Conservation (phyloP, 2,113 vertebrate species). For the Ia io region DNA sequence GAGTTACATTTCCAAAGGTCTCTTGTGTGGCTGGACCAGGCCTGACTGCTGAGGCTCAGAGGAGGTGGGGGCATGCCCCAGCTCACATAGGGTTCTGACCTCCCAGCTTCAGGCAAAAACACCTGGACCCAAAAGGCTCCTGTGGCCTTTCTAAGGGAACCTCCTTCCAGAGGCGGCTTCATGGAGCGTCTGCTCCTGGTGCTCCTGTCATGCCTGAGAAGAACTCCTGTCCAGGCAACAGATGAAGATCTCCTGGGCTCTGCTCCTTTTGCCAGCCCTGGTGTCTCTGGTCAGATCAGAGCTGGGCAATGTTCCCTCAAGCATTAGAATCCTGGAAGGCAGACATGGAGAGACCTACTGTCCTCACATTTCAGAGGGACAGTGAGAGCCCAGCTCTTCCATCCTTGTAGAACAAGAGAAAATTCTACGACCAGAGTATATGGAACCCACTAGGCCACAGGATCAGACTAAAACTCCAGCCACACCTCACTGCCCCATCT, state of each 20-base stretch:
- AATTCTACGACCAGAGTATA: fast-evolving
- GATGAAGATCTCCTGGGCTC: neutral
- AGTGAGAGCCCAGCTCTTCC: neutral
- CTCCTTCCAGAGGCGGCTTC: fast-evolving
- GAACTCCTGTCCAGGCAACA: neutral
- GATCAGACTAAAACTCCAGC: fast-evolving
- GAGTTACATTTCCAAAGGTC: neutral
- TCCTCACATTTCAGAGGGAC: no score
- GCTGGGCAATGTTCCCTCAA: neutral
- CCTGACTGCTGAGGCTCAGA: no score
- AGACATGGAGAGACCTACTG: neutral
- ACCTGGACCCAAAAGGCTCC: neutral
- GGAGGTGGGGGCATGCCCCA: neutral
- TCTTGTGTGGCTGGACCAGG: no score
- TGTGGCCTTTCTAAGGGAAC: neutral
- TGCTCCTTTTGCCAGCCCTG: fast-evolving
- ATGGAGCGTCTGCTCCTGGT: fast-evolving
- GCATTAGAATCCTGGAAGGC: neutral
- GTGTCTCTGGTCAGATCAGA: neutral
- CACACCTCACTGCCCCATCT: neutral
- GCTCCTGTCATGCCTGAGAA: fast-evolving
- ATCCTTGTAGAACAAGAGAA: neutral
- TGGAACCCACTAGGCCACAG: neutral
- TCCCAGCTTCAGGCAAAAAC: neutral
- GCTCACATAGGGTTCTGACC: neutral